Evolutionary conservation across 2,113 vertebrate genomes (phyloP).

Genomic region (Caretta caretta): DNA sequence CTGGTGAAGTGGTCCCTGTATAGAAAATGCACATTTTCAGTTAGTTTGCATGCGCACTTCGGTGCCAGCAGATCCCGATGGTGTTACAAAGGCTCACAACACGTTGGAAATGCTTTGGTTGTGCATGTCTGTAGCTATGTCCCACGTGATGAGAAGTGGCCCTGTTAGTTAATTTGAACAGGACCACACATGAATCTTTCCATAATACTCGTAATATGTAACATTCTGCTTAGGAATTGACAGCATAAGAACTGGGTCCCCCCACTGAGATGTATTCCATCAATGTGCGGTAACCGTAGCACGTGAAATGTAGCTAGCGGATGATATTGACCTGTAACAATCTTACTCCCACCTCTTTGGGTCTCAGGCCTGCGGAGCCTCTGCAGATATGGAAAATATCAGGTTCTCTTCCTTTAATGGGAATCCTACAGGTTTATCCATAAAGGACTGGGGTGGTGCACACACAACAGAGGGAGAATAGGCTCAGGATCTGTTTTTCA

Average conservation of each 20-base stretch:
- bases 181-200: fast-evolving
- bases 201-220: not conserved
- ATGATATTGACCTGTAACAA: fast-evolving
- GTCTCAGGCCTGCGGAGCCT: not conserved
- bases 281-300: not conserved
- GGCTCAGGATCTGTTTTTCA: not conserved
- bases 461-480: fast-evolving
- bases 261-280: not conserved
- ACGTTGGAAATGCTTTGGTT: not conserved
- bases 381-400: not conserved
- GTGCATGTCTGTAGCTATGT: fast-evolving
- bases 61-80: no score
- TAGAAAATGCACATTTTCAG: not conserved
- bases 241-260: fast-evolving
- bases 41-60: not conserved
- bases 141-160: fast-evolving
- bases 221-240: fast-evolving
- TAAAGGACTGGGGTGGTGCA: no score
- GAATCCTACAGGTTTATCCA: no score
- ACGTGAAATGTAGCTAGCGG: not conserved
- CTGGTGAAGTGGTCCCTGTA: not conserved
- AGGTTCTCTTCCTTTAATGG: not conserved
- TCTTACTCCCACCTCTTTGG: not conserved
- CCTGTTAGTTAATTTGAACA: fast-evolving
- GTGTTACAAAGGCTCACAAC: not conserved